Evolutionary conservation across 2,797 vertebrate species (phyloP), one percentile per base, ranked within the genome.

Genomic region (Pangasius larnaudii): DNA sequence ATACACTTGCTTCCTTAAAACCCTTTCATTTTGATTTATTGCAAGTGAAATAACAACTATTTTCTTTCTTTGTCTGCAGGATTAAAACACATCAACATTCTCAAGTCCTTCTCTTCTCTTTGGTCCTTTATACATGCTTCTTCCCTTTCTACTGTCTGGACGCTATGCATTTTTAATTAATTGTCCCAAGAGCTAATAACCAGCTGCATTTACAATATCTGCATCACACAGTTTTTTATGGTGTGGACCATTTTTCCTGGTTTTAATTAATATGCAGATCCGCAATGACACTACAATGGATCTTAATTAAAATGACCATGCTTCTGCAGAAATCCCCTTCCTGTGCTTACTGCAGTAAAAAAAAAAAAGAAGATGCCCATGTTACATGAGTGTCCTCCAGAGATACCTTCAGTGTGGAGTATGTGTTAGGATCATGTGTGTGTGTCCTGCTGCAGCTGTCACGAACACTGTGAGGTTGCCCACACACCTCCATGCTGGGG

Each of bases 231-330:
- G n/a, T 58, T 59, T 82, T 86, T 81, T 46, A 58, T 72, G 80
- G 84, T 18, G 3, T 85, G 24, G 14, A 39, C 84, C 2, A 10
- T 86, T 75, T 59, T 61, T 18, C 27, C 67, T n/a, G 63, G 36
- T 80, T 86, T 81, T 67, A 86, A 87, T 88, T 78, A 88, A 85
- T 59, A 82, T 63, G 65, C 80, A 87, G 58, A 87, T 65, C 42
- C 24, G 36, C 53, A 49, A 56, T 86, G 79, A 84, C 79, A 19
- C 33, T 65, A 46, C 78, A 85, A 87, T 74, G 75, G 83, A 61
- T 83, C 87, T 59, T 90, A 87, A 89, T 89, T 90, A 75, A 85
- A 81, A 78, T 59, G 82, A 69, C 74, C 83, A 51, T 4, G 30
- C 36, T 80, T 61, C n/a, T 59, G 49, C n/a, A 78, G 42, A 51